Conservation (phyloP, 2,797 vertebrate species). For the Crenichthys baileyi region DNA sequence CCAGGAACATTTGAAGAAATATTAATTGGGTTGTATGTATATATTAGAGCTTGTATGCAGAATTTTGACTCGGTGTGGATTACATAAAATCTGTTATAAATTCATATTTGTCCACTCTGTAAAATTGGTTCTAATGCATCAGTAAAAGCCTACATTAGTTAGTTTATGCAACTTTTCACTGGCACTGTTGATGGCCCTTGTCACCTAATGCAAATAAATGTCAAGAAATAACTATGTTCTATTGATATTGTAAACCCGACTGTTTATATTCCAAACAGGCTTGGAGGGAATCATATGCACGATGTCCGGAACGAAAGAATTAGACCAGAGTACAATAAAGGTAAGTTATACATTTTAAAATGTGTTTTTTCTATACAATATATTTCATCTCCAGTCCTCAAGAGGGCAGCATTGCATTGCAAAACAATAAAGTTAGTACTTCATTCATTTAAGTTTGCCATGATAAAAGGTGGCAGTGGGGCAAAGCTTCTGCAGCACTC, state of each 20-base stretch:
- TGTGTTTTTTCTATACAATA: not conserved
- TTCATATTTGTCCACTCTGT: not conserved
- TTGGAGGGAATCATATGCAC: not conserved
- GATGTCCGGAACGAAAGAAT: not conserved
- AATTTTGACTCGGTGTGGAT: not conserved
- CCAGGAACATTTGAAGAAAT: not conserved
- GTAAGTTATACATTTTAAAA: constrained; percentile 1
- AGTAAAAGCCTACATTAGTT: not conserved
- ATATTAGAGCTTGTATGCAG: not conserved
- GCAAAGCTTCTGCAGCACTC: constrained; percentile 47
- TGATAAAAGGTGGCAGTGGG: constrained; percentile 63
- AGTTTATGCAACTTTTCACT: not conserved
- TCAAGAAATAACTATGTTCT: not conserved
- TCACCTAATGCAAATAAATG: not conserved
- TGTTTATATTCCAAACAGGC: constrained; percentile 2
- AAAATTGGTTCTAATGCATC: not conserved
- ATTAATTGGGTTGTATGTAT: not conserved
- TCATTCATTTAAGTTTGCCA: constrained; percentile 26
- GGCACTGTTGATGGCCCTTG: not conserved
- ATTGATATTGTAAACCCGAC: not conserved
- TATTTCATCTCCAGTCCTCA: constrained; percentile 22
- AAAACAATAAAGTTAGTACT: constrained; percentile 25
- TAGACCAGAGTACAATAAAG: not conserved
- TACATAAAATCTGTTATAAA: not conserved
- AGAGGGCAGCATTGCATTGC: constrained; percentile 60